These are phyloP conservation scores for Solenodon paradoxus DNA, from an alignment of 2,113 vertebrate genomes.

Conservation along the genomic window DNA sequence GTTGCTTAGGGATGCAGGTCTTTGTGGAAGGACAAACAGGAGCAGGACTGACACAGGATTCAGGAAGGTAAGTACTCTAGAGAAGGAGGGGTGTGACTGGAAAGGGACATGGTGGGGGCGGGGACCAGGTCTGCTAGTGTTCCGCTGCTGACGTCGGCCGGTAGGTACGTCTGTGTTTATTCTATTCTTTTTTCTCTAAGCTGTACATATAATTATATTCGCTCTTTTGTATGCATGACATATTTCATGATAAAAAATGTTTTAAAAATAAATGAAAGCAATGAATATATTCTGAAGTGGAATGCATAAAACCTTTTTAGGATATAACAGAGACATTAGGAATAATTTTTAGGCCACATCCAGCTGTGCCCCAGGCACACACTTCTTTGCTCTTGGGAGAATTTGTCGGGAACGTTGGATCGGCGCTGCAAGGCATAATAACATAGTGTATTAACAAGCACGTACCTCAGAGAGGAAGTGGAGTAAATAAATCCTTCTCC, in stretches of 20 bases:
- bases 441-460: accelerated
- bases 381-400: not conserved
- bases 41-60: accelerated
- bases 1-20: not conserved
- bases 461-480: accelerated
- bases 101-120: accelerated
- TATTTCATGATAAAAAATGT: not conserved
- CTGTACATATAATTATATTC: not conserved
- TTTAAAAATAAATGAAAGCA: slow-evolving; percentile 21
- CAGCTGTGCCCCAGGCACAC: not conserved
- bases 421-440: not conserved
- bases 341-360: not conserved
- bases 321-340: not conserved
- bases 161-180: not conserved
- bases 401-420: no score
- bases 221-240: not conserved
- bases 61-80: not conserved
- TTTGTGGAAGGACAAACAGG: no score
- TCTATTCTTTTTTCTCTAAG: not conserved
- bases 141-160: not conserved
- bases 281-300: not conserved
- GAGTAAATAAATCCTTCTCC: accelerated
- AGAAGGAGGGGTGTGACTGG: accelerated
- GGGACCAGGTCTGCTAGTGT: accelerated
- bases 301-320: not conserved